Evolutionary conservation across 2,113 vertebrate genomes (phyloP), one percentile per base, ranked within the genome.

Genomic region (Anseranas semipalmata): DNA sequence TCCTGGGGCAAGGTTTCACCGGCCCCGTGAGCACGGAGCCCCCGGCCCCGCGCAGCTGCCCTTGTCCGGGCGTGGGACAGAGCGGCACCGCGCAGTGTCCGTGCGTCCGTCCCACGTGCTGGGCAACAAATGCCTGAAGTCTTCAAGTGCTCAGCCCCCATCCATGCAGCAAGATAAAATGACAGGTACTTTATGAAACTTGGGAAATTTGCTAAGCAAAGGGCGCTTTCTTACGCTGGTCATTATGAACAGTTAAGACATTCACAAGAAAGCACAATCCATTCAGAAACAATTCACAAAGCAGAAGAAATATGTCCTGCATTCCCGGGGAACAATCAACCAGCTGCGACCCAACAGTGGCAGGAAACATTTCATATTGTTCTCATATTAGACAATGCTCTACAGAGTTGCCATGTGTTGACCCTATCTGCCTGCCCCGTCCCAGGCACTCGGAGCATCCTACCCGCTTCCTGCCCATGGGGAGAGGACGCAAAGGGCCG

Each of bases 331-430:
- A 85, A 71, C 39, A 2, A 5, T 30, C 58, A 24, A 46, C 55
- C 39, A 6, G 7, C 81, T 72, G 67, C 12, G 62, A 53, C 21
- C 21, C 32, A 9, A 17, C 73, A 77, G 30, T 33, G 32, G 39
- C 3, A 12, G 65, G 71, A 52, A 37, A 37, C 0, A 0, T 17
- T 66, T 37, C 62, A 62, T 25, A n/a, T 13, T 62, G 37, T 46
- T 55, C n/a, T 71, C 7, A 56, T 18, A 43, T 32, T 2, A 12
- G 46, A 52, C 63, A 33, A 1, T 4, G 58, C 16, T 4, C 0
- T 0, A 1, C 3, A 4, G 53, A 77, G 37, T 71, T 68, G 67
- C 2, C 3, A 32, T 1, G 1, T 7, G 59, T 33, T n/a, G 55
- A 50, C 72, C 33, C 7, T 13, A 3, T 67, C 50, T 22, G n/a